phyloP scores from a whole-genome alignment of 1,140 invertebrate genomes.

The Bemisia tabaci region DNA sequence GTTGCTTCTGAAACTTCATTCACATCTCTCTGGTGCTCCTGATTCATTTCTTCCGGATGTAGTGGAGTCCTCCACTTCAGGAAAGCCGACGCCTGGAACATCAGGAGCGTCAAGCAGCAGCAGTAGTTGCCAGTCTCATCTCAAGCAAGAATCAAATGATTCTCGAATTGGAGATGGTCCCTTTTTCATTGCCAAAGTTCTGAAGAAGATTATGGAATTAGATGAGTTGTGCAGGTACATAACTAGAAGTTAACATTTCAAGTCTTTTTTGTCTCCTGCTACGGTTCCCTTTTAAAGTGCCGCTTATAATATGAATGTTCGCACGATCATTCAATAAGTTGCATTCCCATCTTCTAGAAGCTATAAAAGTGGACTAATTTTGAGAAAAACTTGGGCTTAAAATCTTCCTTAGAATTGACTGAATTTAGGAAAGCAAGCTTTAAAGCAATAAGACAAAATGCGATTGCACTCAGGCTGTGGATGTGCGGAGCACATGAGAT shows the following conservation, averaged over 20 bases:
- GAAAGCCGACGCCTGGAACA: constrained; percentile 26
- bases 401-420: no score
- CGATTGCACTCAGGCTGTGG: no score
- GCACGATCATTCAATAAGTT: no score
- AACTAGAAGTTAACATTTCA: background rate
- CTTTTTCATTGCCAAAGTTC: constrained; percentile 64
- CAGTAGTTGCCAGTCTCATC: background rate
- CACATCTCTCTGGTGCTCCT: constrained; percentile 66
- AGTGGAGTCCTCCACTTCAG: constrained; percentile 22
- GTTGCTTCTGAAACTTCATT: constrained; percentile 81
- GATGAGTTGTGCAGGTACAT: constrained; percentile 45
- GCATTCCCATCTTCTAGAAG: background rate
- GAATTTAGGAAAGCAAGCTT: no score
- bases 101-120: constrained; percentile 9
- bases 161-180: constrained; percentile 73
- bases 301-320: no score
- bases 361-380: no score
- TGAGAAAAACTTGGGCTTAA: no score
- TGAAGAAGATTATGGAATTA: constrained; percentile 53
- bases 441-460: no score
- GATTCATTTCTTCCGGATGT: constrained; percentile 58
- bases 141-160: constrained; percentile 18
- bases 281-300: no score
- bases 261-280: background rate
- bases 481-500: no score